Percentiles rank a stretch among this genome's conserved stretches.
phyloP scores from a whole-genome alignment of 2,797 vertebrate species.

The Ciconia nigra region DNA sequence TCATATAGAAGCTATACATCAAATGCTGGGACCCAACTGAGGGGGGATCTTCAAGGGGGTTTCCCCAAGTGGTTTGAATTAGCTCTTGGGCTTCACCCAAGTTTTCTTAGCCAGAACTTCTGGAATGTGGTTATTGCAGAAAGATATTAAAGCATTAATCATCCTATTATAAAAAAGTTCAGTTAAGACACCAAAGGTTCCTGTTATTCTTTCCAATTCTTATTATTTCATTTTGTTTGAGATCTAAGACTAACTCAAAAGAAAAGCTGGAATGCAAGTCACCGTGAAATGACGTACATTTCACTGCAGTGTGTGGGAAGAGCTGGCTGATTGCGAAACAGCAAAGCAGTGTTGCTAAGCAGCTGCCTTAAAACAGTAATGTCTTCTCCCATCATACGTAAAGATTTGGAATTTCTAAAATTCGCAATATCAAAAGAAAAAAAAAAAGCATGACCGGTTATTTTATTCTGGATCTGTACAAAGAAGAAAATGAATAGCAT shows the following conservation, averaged over 20 bases:
- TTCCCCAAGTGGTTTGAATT: constrained; percentile 48
- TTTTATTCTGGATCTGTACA: not conserved
- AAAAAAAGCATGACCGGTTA: not conserved
- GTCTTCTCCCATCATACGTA: not conserved
- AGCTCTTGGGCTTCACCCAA: constrained; percentile 48
- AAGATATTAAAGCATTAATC: constrained; percentile 61
- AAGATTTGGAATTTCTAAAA: not conserved
- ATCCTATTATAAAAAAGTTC: constrained; percentile 20
- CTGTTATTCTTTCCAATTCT: constrained; percentile 1
- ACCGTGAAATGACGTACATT: constrained; percentile 44
- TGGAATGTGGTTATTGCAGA: constrained; percentile 30
- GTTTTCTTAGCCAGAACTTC: constrained; percentile 19
- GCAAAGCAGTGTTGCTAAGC: constrained; percentile 53
- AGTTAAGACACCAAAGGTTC: constrained; percentile 21
- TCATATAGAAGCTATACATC: not conserved
- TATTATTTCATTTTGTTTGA: constrained; percentile 36
- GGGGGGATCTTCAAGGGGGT: not conserved
- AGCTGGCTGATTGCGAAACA: constrained; percentile 47
- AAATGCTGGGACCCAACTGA: not conserved
- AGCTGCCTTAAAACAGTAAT: constrained; percentile 37
- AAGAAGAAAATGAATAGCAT: not conserved
- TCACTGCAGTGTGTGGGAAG: constrained; percentile 47
- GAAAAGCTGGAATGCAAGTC: constrained; percentile 35
- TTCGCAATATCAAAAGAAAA: not conserved
- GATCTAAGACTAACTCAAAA: constrained; percentile 24